Conservation (phyloP, 2,797 vertebrate genomes). For the Strix occidentalis region DNA sequence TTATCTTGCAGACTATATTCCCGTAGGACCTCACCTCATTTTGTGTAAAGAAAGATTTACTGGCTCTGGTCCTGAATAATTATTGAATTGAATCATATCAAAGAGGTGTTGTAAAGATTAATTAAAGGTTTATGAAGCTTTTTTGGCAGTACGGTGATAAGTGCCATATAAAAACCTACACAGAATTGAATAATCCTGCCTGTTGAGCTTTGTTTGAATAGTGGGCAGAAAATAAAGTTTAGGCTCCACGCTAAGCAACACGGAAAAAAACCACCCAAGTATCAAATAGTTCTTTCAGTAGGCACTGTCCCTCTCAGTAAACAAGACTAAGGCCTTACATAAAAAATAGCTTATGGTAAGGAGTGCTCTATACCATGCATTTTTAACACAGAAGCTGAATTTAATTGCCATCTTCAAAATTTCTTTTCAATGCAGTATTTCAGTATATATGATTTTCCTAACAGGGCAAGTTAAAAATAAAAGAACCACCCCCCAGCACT, state of each 20-base stretch:
- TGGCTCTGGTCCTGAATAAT: not conserved
- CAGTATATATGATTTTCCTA: not conserved
- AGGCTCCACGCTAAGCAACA: not conserved
- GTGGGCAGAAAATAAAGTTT: not conserved
- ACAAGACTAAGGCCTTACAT: not conserved
- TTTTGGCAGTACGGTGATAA: not conserved
- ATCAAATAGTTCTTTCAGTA: too few species aligned
- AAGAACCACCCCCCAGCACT: not conserved
- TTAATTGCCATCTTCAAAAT: not conserved
- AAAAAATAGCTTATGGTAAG: not conserved
- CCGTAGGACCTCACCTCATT: not conserved
- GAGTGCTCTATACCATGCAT: not conserved
- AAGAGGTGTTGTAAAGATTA: not conserved
- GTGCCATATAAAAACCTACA: not conserved
- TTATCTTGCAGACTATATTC: not conserved
- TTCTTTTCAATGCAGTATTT: not conserved
- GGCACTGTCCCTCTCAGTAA: too few species aligned
- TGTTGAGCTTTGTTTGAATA: not conserved
- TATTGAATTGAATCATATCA: not conserved
- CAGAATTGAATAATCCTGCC: not conserved
- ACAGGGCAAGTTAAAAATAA: not conserved
- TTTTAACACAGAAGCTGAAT: not conserved
- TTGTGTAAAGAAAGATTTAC: not conserved
- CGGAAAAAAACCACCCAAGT: not conserved
- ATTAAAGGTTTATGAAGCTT: constrained; percentile 2